Conservation (phyloP, 64 coral and sea anemone species). For the Cladopsammia gracilis region DNA sequence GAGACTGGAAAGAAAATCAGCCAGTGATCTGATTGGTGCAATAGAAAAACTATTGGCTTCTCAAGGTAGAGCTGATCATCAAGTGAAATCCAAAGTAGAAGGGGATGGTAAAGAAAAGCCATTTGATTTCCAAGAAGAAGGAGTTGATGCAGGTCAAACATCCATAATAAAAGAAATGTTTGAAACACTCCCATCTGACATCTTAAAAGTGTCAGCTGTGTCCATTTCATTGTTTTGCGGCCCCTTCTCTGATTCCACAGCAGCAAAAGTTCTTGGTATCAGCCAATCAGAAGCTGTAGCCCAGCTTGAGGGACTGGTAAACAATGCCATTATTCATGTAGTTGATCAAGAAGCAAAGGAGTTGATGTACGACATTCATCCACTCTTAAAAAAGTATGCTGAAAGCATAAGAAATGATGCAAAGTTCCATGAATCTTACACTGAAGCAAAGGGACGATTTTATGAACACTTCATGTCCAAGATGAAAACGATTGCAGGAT, state of each 20-base stretch:
- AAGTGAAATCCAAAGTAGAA: not conserved
- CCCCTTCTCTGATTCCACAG: constrained; percentile 12
- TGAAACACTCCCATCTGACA: constrained; percentile 2
- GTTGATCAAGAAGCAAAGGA: constrained; percentile 9
- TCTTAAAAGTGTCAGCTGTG: constrained; percentile 5
- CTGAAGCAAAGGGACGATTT: constrained; percentile 38
- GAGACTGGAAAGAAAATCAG: not conserved
- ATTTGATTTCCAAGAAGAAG: constrained; percentile 7
- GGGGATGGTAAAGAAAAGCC: not conserved
- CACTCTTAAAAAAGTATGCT: constrained; percentile 27
- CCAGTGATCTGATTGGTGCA: constrained; percentile 3
- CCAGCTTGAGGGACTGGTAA: constrained; percentile 19
- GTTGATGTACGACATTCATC: constrained; percentile 34
- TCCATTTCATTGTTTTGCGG: constrained; percentile 24
- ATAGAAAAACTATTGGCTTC: not conserved
- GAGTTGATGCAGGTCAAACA: not conserved
- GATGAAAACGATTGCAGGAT: constrained; percentile 22
- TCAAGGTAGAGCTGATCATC: not conserved
- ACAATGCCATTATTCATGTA: not conserved
- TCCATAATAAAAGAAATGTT: not conserved
- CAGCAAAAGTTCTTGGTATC: not conserved
- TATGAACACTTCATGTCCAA: constrained; percentile 12
- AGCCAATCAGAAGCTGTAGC: not conserved
- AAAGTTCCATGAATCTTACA: not conserved
- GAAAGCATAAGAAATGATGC: constrained; percentile 6